Conservation (phyloP, 2,113 vertebrate species). For the Zingel zingel region DNA sequence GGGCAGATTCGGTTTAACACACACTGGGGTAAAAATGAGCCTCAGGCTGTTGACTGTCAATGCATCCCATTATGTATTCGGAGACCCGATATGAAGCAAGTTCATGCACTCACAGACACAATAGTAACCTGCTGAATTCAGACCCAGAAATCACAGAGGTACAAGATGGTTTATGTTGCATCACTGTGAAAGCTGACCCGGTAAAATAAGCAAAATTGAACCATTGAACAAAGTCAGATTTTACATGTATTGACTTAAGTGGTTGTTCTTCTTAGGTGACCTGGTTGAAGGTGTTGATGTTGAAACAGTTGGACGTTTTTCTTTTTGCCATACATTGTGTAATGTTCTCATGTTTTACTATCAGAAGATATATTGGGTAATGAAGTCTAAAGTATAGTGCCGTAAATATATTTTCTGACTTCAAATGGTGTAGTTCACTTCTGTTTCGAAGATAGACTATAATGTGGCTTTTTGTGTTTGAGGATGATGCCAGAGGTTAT, state of each 20-base stretch:
- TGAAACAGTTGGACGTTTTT: neutral
- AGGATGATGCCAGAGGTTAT: no score
- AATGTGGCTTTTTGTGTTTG: no score
- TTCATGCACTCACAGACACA: neutral
- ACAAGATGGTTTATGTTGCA: neutral
- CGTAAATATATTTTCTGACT: neutral
- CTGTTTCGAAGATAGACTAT: no score
- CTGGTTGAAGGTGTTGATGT: neutral
- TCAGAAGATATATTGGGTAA: no score
- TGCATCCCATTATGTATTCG: conserved; percentile 55
- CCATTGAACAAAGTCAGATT: neutral
- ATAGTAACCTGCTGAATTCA: conserved; percentile 5
- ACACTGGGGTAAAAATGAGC: conserved; percentile 38
- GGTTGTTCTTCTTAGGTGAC: neutral
- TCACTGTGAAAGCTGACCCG: neutral
- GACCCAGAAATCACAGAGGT: neutral
- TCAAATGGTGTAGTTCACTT: neutral
- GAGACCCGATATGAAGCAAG: conserved; percentile 15
- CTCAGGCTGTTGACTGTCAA: conserved; percentile 46
- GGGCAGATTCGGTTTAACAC: conserved; percentile 40
- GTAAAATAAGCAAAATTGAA: neutral
- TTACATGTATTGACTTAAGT: neutral
- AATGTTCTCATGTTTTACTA: no score
- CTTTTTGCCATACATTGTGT: neutral
- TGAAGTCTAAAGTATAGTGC: no score